Evolutionary conservation across 2,797 vertebrate species (phyloP).

Genomic region (Acridotheres tristis): DNA sequence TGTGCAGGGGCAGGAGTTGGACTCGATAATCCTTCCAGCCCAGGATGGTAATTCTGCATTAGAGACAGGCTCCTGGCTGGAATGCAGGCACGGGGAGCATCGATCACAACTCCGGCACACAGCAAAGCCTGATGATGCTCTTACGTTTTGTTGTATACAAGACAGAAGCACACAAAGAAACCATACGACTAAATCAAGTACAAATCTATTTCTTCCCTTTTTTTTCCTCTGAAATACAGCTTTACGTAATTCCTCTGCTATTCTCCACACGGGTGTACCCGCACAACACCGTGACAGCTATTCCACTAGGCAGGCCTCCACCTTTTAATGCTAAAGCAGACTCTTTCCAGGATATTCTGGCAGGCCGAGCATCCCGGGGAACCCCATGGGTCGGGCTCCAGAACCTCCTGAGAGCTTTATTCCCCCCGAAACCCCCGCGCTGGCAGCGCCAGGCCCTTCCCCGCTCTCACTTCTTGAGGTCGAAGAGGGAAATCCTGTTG

Average conservation of each 20-base stretch:
- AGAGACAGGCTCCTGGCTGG: not conserved
- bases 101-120: rapidly evolving
- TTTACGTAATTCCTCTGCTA: rapidly evolving
- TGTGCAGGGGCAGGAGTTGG: not conserved
- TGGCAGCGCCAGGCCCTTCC: not conserved
- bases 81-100: rapidly evolving
- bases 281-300: not conserved
- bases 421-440: not conserved
- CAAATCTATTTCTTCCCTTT: rapidly evolving
- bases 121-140: not conserved
- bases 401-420: not conserved
- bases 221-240: not conserved
- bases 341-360: rapidly evolving
- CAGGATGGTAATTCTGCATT: rapidly evolving
- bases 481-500: constrained; percentile 90
- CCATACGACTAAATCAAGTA: rapidly evolving
- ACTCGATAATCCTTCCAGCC: not conserved
- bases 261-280: rapidly evolving
- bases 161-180: not conserved
- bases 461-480: constrained; percentile 87
- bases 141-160: rapidly evolving
- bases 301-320: rapidly evolving
- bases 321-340: not conserved
- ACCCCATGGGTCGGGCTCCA: not conserved
- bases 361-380: rapidly evolving